phyloP scores from a whole-genome alignment of 2,113 vertebrate species.

The Corythoichthys haematopterus region DNA sequence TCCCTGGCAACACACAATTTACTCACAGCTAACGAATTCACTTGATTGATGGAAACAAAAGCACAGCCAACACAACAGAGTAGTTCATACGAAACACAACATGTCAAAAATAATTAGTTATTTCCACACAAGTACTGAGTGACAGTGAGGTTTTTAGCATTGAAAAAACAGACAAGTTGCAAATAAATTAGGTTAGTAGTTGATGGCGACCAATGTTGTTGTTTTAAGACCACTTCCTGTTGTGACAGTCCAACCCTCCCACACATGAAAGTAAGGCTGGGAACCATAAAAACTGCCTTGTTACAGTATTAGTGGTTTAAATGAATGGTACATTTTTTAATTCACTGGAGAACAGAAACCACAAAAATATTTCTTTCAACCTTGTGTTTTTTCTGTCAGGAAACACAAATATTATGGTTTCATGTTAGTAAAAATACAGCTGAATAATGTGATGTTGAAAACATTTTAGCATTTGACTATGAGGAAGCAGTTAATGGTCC shows the following conservation, averaged over 20 bases:
- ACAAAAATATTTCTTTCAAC: neutral
- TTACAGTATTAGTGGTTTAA: neutral
- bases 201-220: conserved; percentile 20
- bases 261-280: conserved; percentile 29
- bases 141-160: conserved; percentile 9
- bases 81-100: neutral
- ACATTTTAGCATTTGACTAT: neutral
- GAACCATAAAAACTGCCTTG: conserved; percentile 19
- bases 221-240: conserved; percentile 35
- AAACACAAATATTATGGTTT: neutral
- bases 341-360: neutral
- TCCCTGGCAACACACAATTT: conserved; percentile 46
- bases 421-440: neutral
- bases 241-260: conserved; percentile 16
- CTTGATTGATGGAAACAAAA: conserved; percentile 1
- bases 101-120: neutral
- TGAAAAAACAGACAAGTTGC: conserved; percentile 8
- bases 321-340: neutral
- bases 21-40: conserved; percentile 2
- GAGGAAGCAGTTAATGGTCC: neutral
- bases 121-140: neutral
- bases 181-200: neutral
- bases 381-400: neutral
- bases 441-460: neutral
- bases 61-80: neutral